These are phyloP conservation scores for Xenopus petersii DNA, from an alignment of 2,797 vertebrate species.

Conservation along the genomic window DNA sequence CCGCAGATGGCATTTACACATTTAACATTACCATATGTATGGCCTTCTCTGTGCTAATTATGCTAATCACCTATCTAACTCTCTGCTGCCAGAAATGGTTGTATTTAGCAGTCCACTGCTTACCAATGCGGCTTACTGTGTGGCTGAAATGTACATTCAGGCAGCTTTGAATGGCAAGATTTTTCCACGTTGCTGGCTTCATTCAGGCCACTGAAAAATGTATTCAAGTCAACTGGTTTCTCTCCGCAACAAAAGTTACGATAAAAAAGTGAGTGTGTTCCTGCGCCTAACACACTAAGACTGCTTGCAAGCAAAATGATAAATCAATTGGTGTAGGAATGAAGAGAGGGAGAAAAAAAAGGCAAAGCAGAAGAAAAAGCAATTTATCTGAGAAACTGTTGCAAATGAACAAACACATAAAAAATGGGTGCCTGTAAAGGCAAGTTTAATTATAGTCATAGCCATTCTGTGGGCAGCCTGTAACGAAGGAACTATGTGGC, in stretches of 20 bases:
- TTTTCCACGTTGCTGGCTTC: conserved; percentile 99
- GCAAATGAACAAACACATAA: conserved; percentile 46
- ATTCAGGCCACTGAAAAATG: conserved; percentile 90
- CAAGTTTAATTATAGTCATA: no score
- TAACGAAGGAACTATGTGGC: no score
- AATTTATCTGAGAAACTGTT: conserved; percentile 80
- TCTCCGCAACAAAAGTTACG: conserved; percentile 80
- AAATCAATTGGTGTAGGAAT: conserved; percentile 82
- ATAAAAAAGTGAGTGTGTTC: conserved; percentile 79
- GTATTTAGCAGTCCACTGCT: conserved; percentile 99
- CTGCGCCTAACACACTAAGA: conserved; percentile 78
- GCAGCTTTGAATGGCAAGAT: conserved; percentile 93
- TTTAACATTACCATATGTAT: conserved; percentile 98
- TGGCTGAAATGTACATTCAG: conserved; percentile 99
- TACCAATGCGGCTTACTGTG: conserved; percentile 96
- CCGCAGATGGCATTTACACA: conserved; percentile 91
- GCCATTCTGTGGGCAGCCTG: no score
- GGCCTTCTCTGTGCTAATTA: conserved; percentile 93
- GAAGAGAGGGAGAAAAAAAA: conserved; percentile 56
- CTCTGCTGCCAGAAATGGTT: conserved; percentile 93
- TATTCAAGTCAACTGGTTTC: conserved; percentile 93
- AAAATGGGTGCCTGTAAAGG: background rate
- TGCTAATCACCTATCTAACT: conserved; percentile 99
- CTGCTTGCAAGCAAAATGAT: conserved; percentile 84
- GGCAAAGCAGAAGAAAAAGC: conserved; percentile 50